These are phyloP conservation scores for Theretra japonica DNA, from an alignment of 2,888 invertebrate species.

Conservation along the genomic window DNA sequence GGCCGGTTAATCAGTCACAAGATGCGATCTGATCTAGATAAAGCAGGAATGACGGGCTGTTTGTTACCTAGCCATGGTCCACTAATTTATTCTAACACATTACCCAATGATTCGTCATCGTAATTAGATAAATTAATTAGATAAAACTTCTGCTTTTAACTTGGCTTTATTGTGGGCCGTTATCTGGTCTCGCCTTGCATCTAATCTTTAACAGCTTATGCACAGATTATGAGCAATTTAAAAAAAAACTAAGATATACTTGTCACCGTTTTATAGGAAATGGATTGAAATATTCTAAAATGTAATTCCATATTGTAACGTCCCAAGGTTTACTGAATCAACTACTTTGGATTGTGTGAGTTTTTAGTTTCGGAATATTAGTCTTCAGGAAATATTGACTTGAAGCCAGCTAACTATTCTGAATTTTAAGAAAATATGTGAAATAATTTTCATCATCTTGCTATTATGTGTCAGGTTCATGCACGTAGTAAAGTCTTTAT, in stretches of 20 bases:
- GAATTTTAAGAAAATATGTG: no score
- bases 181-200: neutral
- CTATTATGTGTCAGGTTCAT: no score
- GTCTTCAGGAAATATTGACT: no score
- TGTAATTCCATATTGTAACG: neutral
- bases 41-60: conserved; percentile 56
- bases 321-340: no score
- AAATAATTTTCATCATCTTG: no score
- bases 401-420: no score
- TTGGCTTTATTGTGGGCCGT: conserved; percentile 7
- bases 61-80: conserved; percentile 52
- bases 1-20: conserved; percentile 50
- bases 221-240: conserved; percentile 3
- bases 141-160: conserved; percentile 17
- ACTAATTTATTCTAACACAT: conserved; percentile 56
- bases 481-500: no score
- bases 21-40: conserved; percentile 62
- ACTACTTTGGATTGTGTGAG: no score
- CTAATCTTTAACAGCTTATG: conserved; percentile 15
- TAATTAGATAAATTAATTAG: conserved; percentile 30
- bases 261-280: neutral
- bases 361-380: no score
- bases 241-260: neutral
- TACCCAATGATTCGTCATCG: conserved; percentile 34
- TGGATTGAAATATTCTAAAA: neutral